These are phyloP conservation scores for Poeciliopsis infans DNA, from an alignment of 2,797 vertebrate genomes.

Conservation along the genomic window DNA sequence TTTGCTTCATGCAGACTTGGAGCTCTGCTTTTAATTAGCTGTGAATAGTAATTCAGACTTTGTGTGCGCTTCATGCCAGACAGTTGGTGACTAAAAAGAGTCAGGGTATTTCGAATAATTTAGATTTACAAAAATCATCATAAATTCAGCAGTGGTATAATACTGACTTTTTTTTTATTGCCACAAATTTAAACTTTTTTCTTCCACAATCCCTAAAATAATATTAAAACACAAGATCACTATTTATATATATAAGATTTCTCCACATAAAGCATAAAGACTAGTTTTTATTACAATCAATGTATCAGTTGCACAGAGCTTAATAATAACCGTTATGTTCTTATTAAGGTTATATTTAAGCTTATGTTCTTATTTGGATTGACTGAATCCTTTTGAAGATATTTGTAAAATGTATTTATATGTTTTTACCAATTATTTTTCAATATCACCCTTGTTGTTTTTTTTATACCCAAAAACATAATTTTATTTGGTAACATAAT, in stretches of 20 bases:
- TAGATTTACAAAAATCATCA: not conserved
- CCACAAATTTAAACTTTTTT: no score
- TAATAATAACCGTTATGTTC: no score
- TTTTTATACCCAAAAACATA: not conserved
- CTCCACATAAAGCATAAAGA: no score
- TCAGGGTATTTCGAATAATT: slow-evolving; percentile 12
- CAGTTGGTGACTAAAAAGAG: not conserved
- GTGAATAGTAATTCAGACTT: not conserved
- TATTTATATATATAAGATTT: no score
- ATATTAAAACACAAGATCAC: no score
- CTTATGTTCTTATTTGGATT: not conserved
- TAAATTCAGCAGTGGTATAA: no score
- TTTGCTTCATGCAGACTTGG: slow-evolving; percentile 15
- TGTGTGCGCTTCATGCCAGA: not conserved
- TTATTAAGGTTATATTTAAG: no score
- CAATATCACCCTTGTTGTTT: not conserved
- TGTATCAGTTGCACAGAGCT: no score
- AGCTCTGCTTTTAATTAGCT: slow-evolving; percentile 11
- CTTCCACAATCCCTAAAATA: no score
- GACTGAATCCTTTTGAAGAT: not conserved
- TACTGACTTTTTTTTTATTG: no score
- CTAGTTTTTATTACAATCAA: no score
- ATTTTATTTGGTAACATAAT: not conserved
- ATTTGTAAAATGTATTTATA: not conserved
- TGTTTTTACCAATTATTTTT: not conserved